These are phyloP conservation scores for Drosophila prolongata DNA, from an alignment of 2,888 invertebrate species.

Conservation along the genomic window DNA sequence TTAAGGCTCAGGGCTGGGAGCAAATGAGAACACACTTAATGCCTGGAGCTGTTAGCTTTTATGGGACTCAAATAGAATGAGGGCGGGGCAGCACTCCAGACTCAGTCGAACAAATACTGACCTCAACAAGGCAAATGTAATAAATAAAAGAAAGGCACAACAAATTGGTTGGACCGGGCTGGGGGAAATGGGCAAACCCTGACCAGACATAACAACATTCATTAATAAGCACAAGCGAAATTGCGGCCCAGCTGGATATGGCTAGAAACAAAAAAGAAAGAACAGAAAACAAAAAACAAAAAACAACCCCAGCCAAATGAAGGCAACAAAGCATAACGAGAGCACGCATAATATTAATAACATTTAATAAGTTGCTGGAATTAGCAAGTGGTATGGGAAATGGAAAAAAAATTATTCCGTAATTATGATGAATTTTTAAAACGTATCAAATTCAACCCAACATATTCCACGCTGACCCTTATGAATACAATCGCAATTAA, in stretches of 20 bases:
- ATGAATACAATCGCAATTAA: slow-evolving; percentile 20
- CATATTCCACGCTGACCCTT: slow-evolving; percentile 17
- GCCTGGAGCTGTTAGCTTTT: slow-evolving; percentile 65
- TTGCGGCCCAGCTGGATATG: slow-evolving; percentile 67
- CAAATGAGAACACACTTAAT: slow-evolving; percentile 75
- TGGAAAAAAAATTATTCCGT: slow-evolving; percentile 39
- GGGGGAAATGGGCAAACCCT: slow-evolving; percentile 44
- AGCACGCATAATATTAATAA: slow-evolving; percentile 70
- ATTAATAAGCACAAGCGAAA: slow-evolving; percentile 68
- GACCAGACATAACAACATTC: slow-evolving; percentile 69
- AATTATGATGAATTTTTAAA: slow-evolving; percentile 62
- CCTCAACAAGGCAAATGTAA: slow-evolving; percentile 76
- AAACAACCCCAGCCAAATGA: slow-evolving; percentile 15
- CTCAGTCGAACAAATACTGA: slow-evolving; percentile 58
- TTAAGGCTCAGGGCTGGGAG: slow-evolving; percentile 60
- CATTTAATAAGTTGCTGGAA: slow-evolving; percentile 75
- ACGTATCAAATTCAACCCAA: slow-evolving; percentile 16
- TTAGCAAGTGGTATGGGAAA: slow-evolving; percentile 50
- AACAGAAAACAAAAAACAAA: slow-evolving; percentile 6
- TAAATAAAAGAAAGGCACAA: slow-evolving; percentile 63
- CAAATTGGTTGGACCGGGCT: slow-evolving; percentile 44
- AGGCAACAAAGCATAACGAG: slow-evolving; percentile 33
- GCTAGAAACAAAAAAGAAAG: slow-evolving; percentile 22
- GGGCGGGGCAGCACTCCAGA: slow-evolving; percentile 26
- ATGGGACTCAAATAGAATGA: slow-evolving; percentile 54